Evolutionary conservation across 2,888 invertebrate species (phyloP), one percentile per base, ranked within the genome.

Genomic region (Ptychoptera contaminata): DNA sequence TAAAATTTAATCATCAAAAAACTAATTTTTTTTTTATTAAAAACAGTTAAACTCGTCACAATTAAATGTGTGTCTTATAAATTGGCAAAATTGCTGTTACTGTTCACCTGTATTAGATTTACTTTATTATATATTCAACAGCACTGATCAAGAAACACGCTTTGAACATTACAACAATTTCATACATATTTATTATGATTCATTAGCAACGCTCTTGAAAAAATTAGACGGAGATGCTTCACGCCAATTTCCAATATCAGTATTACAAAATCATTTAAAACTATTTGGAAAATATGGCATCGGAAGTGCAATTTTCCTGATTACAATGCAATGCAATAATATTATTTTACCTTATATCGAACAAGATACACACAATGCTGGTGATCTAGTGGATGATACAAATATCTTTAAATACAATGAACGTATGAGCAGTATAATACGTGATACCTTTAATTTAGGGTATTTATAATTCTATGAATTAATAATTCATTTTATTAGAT

Each of bases 11-110:
- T 23, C 7, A 23, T 23, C 23, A 3, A 5, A 23, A 23, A 23
- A 23, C 7, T 7, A 23, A 23, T 23, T 23, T 23, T 23, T 5
- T 23, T 23, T 23, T 23, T 23, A 23, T 23, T 23, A 5, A 5
- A 5, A 23, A 23, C 23, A 23, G 23, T 7, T 5, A 23, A 23
- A 23, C 23, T 23, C 23, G 3, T 23, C 23, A 23, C 23, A 23
- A 5, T 3, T 3, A 3, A 30, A 42, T 16, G 40, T 48, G 30
- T 31, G 40, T 16, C 16, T 49, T 8, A 29, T 47, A 7, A 47
- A 49, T 43, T 49, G 48, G 48, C 49, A 48, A 46, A n/a, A 46
- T 10, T n/a, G 40, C 31, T 36, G 48, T 4, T 49, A 48, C 29
- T 38, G 37, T 9, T 49, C 49, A 40, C 49, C 49, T 16, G 47